Evolutionary conservation across 2,797 vertebrate genomes (phyloP), one percentile per base, ranked within the genome.

Genomic region (Muscicapa comitata): DNA sequence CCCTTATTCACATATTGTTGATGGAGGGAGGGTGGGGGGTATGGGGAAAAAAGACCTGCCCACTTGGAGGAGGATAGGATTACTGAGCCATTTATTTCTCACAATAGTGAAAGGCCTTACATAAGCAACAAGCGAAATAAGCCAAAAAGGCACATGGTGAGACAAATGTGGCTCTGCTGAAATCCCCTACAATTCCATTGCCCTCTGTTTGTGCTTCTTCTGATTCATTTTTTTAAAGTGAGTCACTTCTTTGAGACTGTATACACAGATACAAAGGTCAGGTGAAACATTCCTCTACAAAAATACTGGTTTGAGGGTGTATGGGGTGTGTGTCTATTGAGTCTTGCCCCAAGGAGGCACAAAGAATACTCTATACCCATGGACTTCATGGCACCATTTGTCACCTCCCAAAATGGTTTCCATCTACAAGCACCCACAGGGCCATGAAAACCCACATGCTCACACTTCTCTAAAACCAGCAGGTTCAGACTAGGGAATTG

Each of bases 21-120:
- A 33, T 21, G 28, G 8, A 55, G 20, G 17, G 5, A 8, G 2
- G 20, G 29, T 0, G 0, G 11, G 6, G 7, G 6, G 2, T 38
- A 20, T 17, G 8, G 6, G 47, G 68, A 68, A 78, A 80, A 19
- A 31, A 54, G 53, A 62, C 75, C 37, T 42, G 9, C 18, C 18
- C 28, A 35, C 29, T 40, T 89, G 43, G 37, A 59, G 72, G 45
- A 33, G 3, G 8, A 8, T 24, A 37, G 35, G 31, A 82, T 51
- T 38, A 35, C 24, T n/a, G 29, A 90, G 17, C 37, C 20, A 35
- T 72, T 86, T 78, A 8, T 71, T 86, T 72, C 23, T 83, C 38
- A 54, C 23, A n/a, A 17, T 6, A 68, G 8, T 21, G 13, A 66
- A 80, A 70, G 12, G 21, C 17, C 11, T 38, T 92, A 47, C 16